Base-by-base conservation (phyloP, 2,888 invertebrate species). In the Orchestes rusci region DNA sequence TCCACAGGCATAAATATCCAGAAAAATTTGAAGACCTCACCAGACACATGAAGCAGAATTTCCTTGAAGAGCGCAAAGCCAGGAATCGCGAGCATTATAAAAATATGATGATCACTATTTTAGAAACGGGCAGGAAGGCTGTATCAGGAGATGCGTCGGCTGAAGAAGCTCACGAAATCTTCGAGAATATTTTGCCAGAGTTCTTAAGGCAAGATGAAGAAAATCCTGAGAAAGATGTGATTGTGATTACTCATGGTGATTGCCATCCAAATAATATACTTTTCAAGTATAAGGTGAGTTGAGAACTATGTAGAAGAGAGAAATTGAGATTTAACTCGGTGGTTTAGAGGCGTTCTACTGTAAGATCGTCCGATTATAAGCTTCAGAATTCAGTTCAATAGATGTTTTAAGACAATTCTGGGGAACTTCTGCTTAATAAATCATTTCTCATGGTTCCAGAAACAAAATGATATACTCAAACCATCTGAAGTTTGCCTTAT, bases 221-320 rank as follows among this genome's bases (percentile, higher is more conserved):
- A n/a, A 30, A 41, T 16, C 17, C 20, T 3, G 17, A 33, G 23
- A 23, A 43, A 19, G 32, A 35, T 4, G 10, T 39, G 10, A 2
- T 36, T 4, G 52, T 55, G 5, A 29, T 61, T 10, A 45, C 47
- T 16, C 59, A 61, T 39, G 59, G 57, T 5, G 61, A 61, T 49
- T 51, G 54, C 37, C 60, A 59, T 58, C 55, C 55, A 18, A 57
- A 58, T 37, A 61, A 61, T 35, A 52, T 59, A 45, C 46, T 60
- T 30, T 52, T 52, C 19, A 45, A 48, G 37, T 49, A 50, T 29
- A 18, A 50, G 37, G n/a, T n/a, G n/a, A n/a, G n/a, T n/a, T n/a
- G n/a, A n/a, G n/a, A n/a, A n/a, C n/a, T n/a, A n/a, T n/a, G n/a
- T n/a, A n/a, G n/a, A n/a, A n/a, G n/a, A n/a, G n/a, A n/a, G n/a